Percentiles rank a stretch among this genome's conserved stretches.
These are phyloP conservation scores for Cygnus olor DNA, from an alignment of 2,797 vertebrate genomes.

Conservation along the genomic window DNA sequence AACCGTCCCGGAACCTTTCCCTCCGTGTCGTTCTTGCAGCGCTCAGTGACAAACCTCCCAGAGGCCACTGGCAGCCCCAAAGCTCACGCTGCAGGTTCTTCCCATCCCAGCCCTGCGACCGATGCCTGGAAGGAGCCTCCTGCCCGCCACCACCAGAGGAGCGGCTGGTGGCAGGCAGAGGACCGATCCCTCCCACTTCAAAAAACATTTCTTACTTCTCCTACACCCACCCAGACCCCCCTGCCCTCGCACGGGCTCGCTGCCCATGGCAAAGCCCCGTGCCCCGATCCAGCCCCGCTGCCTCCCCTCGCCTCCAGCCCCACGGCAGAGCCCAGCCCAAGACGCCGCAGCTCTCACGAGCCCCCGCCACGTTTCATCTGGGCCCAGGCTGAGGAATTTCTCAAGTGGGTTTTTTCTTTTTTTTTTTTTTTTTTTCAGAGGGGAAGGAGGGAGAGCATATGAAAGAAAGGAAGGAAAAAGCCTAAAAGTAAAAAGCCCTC, in stretches of 20 bases:
- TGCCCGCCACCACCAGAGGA: background rate
- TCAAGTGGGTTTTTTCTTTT: constrained; percentile 12
- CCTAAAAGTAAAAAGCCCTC: constrained; percentile 74
- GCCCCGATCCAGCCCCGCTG: too few species aligned
- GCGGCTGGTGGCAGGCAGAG: background rate
- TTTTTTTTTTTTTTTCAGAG: background rate
- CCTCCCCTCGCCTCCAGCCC: background rate
- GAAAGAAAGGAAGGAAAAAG: constrained; percentile 62
- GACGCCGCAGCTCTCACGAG: background rate
- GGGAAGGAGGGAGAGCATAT: constrained; percentile 21
- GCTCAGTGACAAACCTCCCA: background rate
- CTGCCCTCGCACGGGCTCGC: background rate
- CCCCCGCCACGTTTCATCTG: constrained; percentile 16
- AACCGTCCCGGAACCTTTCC: background rate
- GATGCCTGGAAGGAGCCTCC: background rate
- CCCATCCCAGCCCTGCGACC: background rate
- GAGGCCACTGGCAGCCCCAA: background rate
- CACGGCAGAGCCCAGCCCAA: background rate
- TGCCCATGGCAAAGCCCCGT: background rate
- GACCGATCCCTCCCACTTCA: background rate
- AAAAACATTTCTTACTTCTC: background rate
- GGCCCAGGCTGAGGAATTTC: constrained; percentile 69
- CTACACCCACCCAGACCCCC: background rate
- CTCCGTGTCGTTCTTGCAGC: background rate
- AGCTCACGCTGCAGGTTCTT: background rate